A percentile compares a stretch with the other conserved stretches of the same genome.
These are phyloP conservation scores for Rhynchonycteris naso DNA, from an alignment of 2,797 vertebrate genomes.

Conservation along the genomic window DNA sequence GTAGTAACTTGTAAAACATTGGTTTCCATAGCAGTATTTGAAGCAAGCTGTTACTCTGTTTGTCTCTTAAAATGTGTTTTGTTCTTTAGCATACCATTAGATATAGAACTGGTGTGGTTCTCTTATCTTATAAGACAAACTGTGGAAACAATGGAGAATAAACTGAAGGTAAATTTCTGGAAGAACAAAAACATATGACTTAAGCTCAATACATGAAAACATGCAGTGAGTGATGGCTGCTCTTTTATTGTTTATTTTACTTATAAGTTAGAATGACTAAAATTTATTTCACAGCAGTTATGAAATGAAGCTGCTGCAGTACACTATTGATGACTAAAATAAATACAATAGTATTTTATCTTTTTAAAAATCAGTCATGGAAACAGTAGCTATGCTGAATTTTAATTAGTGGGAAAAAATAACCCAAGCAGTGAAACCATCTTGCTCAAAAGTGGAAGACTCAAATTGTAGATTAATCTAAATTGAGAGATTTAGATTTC, in stretches of 20 bases:
- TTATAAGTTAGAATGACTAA: constrained; percentile 7
- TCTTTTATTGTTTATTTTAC: background rate
- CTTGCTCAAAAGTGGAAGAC: background rate
- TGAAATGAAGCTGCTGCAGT: background rate
- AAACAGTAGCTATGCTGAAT: background rate
- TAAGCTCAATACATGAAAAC: background rate
- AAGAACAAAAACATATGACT: background rate
- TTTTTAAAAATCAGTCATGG: background rate
- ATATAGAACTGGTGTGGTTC: background rate
- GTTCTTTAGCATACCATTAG: background rate
- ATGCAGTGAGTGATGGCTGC: background rate
- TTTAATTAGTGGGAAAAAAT: background rate
- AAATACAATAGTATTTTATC: background rate
- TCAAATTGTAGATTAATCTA: background rate
- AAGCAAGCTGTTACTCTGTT: background rate
- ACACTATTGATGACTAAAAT: background rate
- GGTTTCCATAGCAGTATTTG: background rate
- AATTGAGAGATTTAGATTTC: background rate
- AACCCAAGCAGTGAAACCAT: background rate
- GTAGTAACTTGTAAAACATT: background rate
- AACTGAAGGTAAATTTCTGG: background rate
- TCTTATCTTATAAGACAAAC: background rate
- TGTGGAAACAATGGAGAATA: background rate
- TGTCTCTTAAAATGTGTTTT: background rate
- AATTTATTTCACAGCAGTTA: background rate